A percentile compares a stretch with the other conserved stretches of the same genome.
Conservation (phyloP, 2,113 vertebrate genomes). For the Scatophagus argus region DNA sequence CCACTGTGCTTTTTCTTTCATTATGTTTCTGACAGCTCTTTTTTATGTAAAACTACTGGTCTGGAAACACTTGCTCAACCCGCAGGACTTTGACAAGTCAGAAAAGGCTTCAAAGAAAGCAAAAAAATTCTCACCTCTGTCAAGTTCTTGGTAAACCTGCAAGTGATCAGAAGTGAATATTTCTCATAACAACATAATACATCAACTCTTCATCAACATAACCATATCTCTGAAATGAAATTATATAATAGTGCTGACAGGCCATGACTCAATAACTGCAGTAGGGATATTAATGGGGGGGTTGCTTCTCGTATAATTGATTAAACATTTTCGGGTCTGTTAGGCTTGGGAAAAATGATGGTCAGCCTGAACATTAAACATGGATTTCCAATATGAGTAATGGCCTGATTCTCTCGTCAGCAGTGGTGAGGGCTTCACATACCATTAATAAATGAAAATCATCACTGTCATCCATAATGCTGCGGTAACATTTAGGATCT, state of each 20-base stretch:
- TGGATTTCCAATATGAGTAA: slow-evolving; percentile 78
- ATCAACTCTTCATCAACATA: slow-evolving; percentile 7
- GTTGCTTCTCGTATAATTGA: slow-evolving; percentile 71
- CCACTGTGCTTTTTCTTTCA: slow-evolving; percentile 28
- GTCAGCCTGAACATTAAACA: slow-evolving; percentile 62
- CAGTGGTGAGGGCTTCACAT: slow-evolving; percentile 30
- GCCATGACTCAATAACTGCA: slow-evolving; percentile 59
- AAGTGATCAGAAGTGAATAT: slow-evolving; percentile 12
- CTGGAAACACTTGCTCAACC: not conserved
- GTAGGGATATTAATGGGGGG: slow-evolving; percentile 54
- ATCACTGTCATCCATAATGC: slow-evolving; percentile 58
- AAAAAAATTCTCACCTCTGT: not conserved
- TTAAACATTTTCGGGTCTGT: slow-evolving; percentile 76
- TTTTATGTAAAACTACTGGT: slow-evolving; percentile 23
- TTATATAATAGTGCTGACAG: slow-evolving; percentile 42
- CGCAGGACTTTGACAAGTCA: not conserved
- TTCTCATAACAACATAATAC: not conserved
- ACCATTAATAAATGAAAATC: slow-evolving; percentile 64
- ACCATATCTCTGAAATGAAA: slow-evolving; percentile 28
- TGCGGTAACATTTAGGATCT: slow-evolving; percentile 70
- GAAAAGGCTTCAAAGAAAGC: slow-evolving; percentile 5
- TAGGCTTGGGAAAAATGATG: slow-evolving; percentile 68
- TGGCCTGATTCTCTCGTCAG: slow-evolving; percentile 25
- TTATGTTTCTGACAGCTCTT: slow-evolving; percentile 51
- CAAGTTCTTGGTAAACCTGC: not conserved